Evolutionary conservation across 1,140 invertebrate genomes (phyloP), one percentile per base, ranked within the genome.

Genomic region (Orussus abietinus): DNA sequence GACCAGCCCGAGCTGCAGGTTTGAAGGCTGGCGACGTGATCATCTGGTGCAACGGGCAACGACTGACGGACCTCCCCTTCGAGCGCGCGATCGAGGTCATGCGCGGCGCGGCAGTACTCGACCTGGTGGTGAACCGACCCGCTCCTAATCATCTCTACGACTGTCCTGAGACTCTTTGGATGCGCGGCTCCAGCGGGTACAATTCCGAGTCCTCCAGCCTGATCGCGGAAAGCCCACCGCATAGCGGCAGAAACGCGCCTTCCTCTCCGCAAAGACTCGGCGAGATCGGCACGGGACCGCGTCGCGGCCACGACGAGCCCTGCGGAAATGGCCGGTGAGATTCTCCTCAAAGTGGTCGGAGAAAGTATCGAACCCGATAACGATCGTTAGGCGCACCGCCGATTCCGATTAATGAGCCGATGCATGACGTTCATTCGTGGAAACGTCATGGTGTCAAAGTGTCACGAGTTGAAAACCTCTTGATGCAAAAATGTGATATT

Each of bases 11-110:
- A 37, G 86, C 90, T 47, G 86, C 88, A 2, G 92, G 92, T 0
- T 69, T 97, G 6, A 79, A 89, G 61, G 86, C 90, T 1, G 92
- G 92, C 1, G 93, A 97, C 69, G 90, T 96, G 63, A 92, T 97
- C 31, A 65, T 95, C 12, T 83, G 86, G 55, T 94, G 92, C 66
- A 96, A 97, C 63, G 90, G 88, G 0, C 66, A 70, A 20, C 55
- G 66, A 7, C 47, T 72, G 15, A 71, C 63, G 11, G 67, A 72
- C 49, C 42, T 72, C 29, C 68, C 69, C 2, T 72, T 72, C 42
- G 68, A 72, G 15, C 46, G 64, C n/a, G 68, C 68, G 3, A 71
- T 72, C 39, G 69, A 71, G 35, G 51, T 62, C 30, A 72, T 72
- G 69, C 59, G 67, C 19, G 57, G 62, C 29, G 53, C 69, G 3